A percentile compares a stretch with the other conserved stretches of the same genome.
These are phyloP conservation scores for Trichacis sp. DNA, from an alignment of 2,888 invertebrate genomes.

Conservation along the genomic window DNA sequence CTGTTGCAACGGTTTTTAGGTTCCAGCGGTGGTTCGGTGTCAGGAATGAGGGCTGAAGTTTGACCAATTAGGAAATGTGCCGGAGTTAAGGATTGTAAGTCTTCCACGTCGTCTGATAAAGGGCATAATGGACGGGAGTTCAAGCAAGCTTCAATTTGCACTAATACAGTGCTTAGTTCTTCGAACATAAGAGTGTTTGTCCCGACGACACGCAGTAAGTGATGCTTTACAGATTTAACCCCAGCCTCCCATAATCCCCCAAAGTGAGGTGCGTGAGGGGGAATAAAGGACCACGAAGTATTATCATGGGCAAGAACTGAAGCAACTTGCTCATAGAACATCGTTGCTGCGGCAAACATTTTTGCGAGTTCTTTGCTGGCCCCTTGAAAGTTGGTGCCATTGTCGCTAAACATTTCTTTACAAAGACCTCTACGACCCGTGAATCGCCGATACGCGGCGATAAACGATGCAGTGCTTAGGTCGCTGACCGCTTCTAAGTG, in stretches of 20 bases:
- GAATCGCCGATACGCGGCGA: slow-evolving; percentile 20
- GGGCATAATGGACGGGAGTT: no score
- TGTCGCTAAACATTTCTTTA: slow-evolving; percentile 15
- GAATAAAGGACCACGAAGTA: slow-evolving; percentile 29
- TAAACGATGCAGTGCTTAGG: slow-evolving; percentile 14
- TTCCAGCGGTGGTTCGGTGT: no score
- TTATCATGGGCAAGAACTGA: background rate
- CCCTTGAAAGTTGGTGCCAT: slow-evolving; percentile 1
- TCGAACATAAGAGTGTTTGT: no score
- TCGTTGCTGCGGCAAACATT: background rate
- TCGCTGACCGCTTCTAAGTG: slow-evolving; percentile 23
- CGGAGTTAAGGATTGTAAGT: no score
- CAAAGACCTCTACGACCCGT: slow-evolving; percentile 15
- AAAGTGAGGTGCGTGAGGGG: slow-evolving; percentile 28
- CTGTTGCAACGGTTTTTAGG: no score
- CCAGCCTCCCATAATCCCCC: slow-evolving; percentile 48
- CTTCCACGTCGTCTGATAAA: no score
- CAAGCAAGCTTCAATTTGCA: no score
- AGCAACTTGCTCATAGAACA: background rate
- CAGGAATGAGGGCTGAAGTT: no score
- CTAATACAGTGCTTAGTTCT: no score
- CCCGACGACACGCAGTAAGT: no score
- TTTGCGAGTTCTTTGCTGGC: background rate
- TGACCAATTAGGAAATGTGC: no score
- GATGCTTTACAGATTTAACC: slow-evolving; percentile 49